Base-by-base conservation (phyloP, 2,797 vertebrate genomes). In the Salarias fasciatus region DNA sequence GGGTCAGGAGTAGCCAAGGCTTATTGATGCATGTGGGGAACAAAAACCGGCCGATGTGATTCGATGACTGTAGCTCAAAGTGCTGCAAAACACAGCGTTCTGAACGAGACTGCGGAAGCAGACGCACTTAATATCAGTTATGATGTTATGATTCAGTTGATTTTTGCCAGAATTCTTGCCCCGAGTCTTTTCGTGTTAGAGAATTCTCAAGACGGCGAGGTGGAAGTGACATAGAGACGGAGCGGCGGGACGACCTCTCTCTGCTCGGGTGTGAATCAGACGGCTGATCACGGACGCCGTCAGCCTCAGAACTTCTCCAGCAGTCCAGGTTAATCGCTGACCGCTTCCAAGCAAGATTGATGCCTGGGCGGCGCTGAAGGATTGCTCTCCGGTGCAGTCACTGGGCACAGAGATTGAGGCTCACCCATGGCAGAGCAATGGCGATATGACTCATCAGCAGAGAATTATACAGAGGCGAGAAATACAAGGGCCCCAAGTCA, bases 221-320 rank as follows among this genome's bases (percentile, higher is more conserved):
- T 24, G 18, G 18, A 24, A 24, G 18, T 3, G 33, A 59, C 68
- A 41, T 53, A 28, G 29, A 63, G 63, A 72, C 68, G 28, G 51
- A 75, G 54, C 61, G 66, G 72, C 63, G 62, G 65, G 63, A 49
- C 70, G 70, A 77, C 69, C 71, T 58, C 80, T 59, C 69, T 72
- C 67, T 73, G 1, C 52, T 81, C 75, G 79, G 80, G 86, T 84
- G 86, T 89, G 88, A 87, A 83, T 86, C 77, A 86, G 79, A 83
- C 75, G 82, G 84, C 80, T 81, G 87, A 88, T 89, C 80, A 83
- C 86, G 83, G 75, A 75, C 69, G 66, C 85, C 86, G 86, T 90
- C 88, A 86, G 68, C 84, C 82, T 55, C 62, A 69, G 69, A 75
- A 80, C 75, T 82, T 85, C 84, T 82, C 87, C 88, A 83, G 79